These are phyloP conservation scores for Erpobdella octoculata DNA, from an alignment of 2,888 invertebrate genomes.

Conservation along the genomic window DNA sequence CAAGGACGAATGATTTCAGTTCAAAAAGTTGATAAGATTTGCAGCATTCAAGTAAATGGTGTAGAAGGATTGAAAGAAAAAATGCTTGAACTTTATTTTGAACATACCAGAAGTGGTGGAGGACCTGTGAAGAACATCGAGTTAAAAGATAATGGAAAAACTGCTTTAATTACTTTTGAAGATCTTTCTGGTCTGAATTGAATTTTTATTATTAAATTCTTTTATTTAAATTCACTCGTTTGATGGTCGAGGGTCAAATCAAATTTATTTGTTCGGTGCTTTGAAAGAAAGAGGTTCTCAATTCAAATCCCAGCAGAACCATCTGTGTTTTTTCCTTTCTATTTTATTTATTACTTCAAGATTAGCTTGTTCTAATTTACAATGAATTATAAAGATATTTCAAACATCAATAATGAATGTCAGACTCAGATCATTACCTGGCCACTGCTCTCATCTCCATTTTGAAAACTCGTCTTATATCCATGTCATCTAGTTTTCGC, in stretches of 20 bases:
- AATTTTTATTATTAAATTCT: neutral
- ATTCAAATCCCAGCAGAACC: no score
- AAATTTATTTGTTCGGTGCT: neutral
- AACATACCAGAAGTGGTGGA: neutral
- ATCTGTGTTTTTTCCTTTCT: no score
- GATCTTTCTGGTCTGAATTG: neutral
- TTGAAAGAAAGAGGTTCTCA: neutral
- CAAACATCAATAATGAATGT: no score
- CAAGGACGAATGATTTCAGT: slow-evolving; percentile 28
- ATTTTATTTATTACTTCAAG: no score
- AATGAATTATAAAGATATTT: no score
- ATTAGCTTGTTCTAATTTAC: no score
- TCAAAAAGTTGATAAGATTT: neutral
- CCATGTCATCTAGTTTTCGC: no score
- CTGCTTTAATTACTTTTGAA: neutral
- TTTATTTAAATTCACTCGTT: neutral
- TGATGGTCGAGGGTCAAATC: neutral
- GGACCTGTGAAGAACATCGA: neutral
- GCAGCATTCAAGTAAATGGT: slow-evolving; percentile 23
- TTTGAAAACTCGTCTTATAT: no score
- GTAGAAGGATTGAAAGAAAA: neutral
- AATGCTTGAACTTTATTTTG: slow-evolving; percentile 25
- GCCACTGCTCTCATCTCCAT: no score
- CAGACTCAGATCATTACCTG: no score
- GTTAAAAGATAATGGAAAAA: neutral